Percentiles rank a stretch among this genome's conserved stretches.
phyloP scores from a whole-genome alignment of 2,113 vertebrate genomes.

The Paracanthobrama guichenoti region DNA sequence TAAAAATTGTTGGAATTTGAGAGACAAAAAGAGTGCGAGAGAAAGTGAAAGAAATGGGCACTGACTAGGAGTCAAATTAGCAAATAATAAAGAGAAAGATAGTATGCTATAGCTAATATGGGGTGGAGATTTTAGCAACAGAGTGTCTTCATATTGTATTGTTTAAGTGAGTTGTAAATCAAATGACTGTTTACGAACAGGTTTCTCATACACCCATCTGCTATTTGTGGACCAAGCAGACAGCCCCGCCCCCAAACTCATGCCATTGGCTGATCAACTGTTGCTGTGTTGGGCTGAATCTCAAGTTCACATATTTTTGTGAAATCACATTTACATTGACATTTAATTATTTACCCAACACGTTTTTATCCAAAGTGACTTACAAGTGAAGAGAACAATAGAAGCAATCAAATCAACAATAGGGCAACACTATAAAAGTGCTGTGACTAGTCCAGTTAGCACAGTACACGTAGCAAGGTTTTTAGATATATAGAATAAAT shows the following conservation, averaged over 20 bases:
- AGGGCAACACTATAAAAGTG: too few relatives aligned
- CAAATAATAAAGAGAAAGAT: constrained; percentile 5
- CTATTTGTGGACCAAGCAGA: neutral
- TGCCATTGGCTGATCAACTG: neutral
- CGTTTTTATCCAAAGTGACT: too few relatives aligned
- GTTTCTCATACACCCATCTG: neutral
- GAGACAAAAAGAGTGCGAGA: neutral
- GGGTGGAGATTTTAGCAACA: constrained; percentile 16
- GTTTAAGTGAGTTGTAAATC: neutral
- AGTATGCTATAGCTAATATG: neutral
- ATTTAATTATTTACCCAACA: too few relatives aligned
- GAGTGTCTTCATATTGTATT: neutral
- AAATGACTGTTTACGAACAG: constrained; percentile 8
- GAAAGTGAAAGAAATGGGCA: constrained; percentile 3
- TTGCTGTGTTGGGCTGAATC: neutral
- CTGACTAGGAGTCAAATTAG: neutral
- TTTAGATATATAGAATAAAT: too few relatives aligned
- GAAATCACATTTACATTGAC: too few relatives aligned
- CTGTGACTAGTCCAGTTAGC: too few relatives aligned
- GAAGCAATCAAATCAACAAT: too few relatives aligned
- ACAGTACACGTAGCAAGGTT: too few relatives aligned
- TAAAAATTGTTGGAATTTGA: neutral
- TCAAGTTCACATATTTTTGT: too few relatives aligned
- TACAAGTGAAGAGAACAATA: too few relatives aligned
- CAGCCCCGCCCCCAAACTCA: neutral